Evolutionary conservation across 2,888 invertebrate genomes (phyloP), one percentile per base, ranked within the genome.

Genomic region (Pilophorus perplexus): DNA sequence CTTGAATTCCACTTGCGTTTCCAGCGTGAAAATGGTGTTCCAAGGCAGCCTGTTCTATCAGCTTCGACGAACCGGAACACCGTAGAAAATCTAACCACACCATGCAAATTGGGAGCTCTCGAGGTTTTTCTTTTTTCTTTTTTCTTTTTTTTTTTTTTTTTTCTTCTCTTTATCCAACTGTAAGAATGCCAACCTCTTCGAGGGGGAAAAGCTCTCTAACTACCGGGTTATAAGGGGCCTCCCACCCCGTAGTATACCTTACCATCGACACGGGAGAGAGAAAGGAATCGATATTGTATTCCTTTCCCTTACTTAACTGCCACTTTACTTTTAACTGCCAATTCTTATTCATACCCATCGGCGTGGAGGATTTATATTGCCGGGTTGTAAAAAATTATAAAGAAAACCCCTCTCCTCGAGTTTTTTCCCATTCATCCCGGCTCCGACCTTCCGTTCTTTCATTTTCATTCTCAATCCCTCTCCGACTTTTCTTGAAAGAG

Each of bases 281-380:
- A n/a, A n/a, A 33, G 33, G 20, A 48, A 48, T 48, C 48, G 48
- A 48, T 10, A 42, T 25, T 27, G 33, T 14, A 28, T 16, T 14
- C 16, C 52, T 52, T 14, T 23, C 55, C 20, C 52, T 52, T n/a
- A n/a, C 52, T 16, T 18, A 52, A 55, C 20, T 55, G 55, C 38
- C 55, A 37, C 55, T 55, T 55, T 52, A 48, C 48, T 48, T 48
- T 20, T 12, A 48, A 48, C 48, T 48, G 44, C 44, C 4, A 44
- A 44, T 44, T 44, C 44, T 44, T 44, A 44, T 44, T 44, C 44
- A 44, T 44, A 44, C 44, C 18, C 44, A n/a, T 44, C 44, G 44
- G 6, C 33, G 33, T 33, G 6, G 6, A 12, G 33, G 44, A 44
- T 44, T 44, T 44, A 44, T 44, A 44, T n/a, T 18, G 18, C 14